Percentiles rank a stretch among this genome's conserved stretches.
Conservation (phyloP, 23 tunicate species). For the Oikopleura albicans region DNA sequence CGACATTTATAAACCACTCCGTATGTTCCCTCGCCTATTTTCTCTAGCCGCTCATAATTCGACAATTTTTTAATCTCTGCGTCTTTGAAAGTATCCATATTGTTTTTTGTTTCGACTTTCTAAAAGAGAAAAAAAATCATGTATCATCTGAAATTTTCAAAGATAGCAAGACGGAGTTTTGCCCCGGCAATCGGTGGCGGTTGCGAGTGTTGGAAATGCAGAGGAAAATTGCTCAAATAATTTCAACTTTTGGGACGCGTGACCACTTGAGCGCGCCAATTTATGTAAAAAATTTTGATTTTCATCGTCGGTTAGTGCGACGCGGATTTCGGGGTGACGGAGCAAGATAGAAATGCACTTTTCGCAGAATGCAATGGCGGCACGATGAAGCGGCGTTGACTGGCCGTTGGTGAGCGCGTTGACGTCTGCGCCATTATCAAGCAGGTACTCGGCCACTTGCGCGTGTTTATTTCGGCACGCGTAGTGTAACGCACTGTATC, state of each 20-base stretch:
- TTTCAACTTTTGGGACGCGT: too few species aligned
- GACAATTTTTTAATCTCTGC: too few species aligned
- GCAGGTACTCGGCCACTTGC: neutral
- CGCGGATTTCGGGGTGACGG: neutral
- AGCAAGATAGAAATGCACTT: neutral
- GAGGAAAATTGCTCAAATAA: too few species aligned
- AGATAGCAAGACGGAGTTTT: too few species aligned
- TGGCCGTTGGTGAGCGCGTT: neutral
- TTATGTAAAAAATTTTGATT: neutral
- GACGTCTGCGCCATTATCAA: neutral
- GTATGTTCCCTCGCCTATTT: slow-evolving; percentile 78
- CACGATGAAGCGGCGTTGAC: neutral
- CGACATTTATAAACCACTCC: slow-evolving; percentile 66
- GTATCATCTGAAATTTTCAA: too few species aligned
- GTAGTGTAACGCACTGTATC: too few species aligned
- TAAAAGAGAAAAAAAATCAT: too few species aligned
- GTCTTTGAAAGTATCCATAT: too few species aligned
- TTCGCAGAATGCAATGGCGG: neutral
- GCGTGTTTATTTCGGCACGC: neutral
- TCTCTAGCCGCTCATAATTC: slow-evolving; percentile 71
- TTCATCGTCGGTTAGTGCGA: neutral
- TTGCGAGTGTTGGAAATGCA: too few species aligned
- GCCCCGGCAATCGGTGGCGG: too few species aligned
- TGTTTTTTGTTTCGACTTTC: too few species aligned
- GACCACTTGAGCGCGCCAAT: neutral